phyloP scores from a whole-genome alignment of 1,140 invertebrate species.

The Euura lappo region DNA sequence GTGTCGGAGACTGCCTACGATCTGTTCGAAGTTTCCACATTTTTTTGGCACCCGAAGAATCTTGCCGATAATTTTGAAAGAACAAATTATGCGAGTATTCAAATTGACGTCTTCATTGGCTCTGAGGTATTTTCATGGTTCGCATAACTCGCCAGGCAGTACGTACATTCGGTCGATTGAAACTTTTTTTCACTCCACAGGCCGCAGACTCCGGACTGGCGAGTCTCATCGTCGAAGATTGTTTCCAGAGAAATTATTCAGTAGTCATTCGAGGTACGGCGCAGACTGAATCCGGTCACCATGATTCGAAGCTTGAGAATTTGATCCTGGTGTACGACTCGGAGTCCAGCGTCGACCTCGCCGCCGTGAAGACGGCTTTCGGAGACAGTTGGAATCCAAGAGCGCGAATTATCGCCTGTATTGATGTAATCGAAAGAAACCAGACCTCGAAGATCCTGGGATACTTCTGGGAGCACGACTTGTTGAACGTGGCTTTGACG shows the following conservation, averaged over 20 bases:
- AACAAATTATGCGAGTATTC: not conserved
- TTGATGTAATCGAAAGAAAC: not conserved
- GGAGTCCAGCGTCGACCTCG: not conserved
- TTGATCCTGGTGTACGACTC: not conserved
- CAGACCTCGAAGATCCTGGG: not conserved
- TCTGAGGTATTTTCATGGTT: not conserved
- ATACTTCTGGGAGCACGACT: not conserved
- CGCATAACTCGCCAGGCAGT: too few species aligned
- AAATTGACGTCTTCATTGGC: not conserved
- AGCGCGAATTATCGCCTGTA: not conserved
- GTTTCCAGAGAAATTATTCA: not conserved
- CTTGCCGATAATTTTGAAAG: not conserved
- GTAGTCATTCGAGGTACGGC: not conserved
- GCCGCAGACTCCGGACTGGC: not conserved
- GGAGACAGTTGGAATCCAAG: not conserved
- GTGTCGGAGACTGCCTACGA: not conserved
- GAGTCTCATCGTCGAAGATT: not conserved
- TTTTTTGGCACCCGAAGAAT: not conserved
- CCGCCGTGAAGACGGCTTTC: not conserved
- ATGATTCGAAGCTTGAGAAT: not conserved
- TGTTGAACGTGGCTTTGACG: not conserved
- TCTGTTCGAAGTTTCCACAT: not conserved
- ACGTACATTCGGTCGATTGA: not conserved
- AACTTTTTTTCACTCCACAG: not conserved
- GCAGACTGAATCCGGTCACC: not conserved